A percentile compares a stretch with the other conserved stretches of the same genome.
Conservation (phyloP, 2,797 vertebrate genomes). For the Dipus sagitta region DNA sequence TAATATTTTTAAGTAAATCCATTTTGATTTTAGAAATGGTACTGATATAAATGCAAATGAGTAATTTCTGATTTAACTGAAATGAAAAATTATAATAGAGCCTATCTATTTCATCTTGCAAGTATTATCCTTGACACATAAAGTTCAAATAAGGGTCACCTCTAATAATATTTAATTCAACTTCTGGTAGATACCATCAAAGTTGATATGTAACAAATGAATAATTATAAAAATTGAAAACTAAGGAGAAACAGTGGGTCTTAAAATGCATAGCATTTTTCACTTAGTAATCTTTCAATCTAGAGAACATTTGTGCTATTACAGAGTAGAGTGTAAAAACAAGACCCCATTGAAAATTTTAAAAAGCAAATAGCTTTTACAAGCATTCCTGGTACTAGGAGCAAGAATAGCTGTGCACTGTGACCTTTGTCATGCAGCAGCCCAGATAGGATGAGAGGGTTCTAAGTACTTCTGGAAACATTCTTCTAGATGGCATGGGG, state of each 20-base stretch:
- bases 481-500: neutral
- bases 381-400: neutral
- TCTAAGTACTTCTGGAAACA: neutral
- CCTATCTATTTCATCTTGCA: neutral
- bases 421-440: neutral
- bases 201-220: neutral
- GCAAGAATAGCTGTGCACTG: neutral
- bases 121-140: neutral
- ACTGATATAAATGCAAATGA: neutral
- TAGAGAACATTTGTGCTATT: neutral
- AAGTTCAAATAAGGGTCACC: neutral
- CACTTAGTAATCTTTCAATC: neutral
- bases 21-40: conserved; percentile 7
- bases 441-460: neutral
- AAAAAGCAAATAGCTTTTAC: neutral
- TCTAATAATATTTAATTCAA: neutral
- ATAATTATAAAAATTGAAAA: neutral
- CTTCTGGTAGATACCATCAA: neutral
- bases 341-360: neutral
- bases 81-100: neutral
- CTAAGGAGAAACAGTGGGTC: neutral
- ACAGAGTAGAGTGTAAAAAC: neutral
- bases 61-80: neutral
- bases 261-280: neutral
- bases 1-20: conserved; percentile 2